Base-by-base conservation (phyloP, 2,888 invertebrate genomes). In the Rhabditophanes sp. region DNA sequence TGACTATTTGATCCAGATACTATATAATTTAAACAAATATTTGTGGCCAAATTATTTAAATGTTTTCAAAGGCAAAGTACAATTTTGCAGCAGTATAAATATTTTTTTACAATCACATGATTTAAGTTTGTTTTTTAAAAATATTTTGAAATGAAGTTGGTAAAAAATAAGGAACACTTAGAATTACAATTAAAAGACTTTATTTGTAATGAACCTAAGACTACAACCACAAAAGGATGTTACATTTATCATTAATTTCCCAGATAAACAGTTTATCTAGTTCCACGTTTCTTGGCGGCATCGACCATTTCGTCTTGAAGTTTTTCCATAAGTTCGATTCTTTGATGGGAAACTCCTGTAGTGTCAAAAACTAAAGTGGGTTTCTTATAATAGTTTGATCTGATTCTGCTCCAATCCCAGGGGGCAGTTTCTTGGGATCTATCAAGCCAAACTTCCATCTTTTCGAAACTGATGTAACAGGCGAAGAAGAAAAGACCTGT, bases 301-400 rank as follows among this genome's bases (percentile, higher is more conserved):
- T 56, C 53, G 21, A 57, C 19, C 56, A 58, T 60, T 37, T 59
- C 46, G 25, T 56, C 56, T 33, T 58, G 55, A 25, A 60, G 50
- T 23, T 37, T 35, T 38, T 60, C 60, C 55, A 60, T 45, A 27
- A 56, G 42, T 25, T 42, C 44, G 19, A 59, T 30, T 30, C 60
- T 54, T 36, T 51, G 42, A 33, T 56, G 55, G 25, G 57, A 53
- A 11, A 37, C 39, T 23, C 57, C 57, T 11, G 40, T 35, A 30
- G 41, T 34, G 34, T 60, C 60, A 37, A 53, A 56, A 41, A 46
- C 41, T 20, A 52, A 35, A 11, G 55, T 54, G 23, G 50, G 49
- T 45, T 50, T 46, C 41, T 53, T 56, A 48, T 49, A 53, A 42
- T 56, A 56, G 43, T 56, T 51, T 32, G 44, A 45, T 36, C 56